Evolutionary conservation across 2,113 vertebrate species (phyloP), one percentile per base, ranked within the genome.

Genomic region (Chaenocephalus aceratus): DNA sequence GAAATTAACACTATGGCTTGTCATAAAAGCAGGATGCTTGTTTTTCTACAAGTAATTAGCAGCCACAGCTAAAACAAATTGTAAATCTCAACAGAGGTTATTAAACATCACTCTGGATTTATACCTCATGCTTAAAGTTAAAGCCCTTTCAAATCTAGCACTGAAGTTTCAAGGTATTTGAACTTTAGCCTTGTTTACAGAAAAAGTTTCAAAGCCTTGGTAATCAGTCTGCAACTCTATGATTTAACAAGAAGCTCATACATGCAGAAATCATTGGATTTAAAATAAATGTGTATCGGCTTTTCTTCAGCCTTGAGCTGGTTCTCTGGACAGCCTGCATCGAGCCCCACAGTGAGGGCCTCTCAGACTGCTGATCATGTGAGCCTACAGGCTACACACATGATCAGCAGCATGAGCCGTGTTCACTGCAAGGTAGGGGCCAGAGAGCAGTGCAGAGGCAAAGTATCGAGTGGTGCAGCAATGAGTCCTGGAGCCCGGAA

Each of bases 11-110:
- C 6, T 7, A 41, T 5, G 36, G 36, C 36, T 41, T 41, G 36
- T 41, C 36, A 77, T 80, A 65, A 71, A 80, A 63, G 36, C 23
- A 13, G n/a, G 30, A 68, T 41, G 52, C 58, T 68, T 75, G 23
- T 12, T 68, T 62, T 62, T 73, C 18, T 48, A 14, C 65, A 14
- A 54, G 70, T 53, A 84, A 78, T 61, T 41, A 72, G 58, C n/a
- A 30, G 23, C 72, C 5, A 21, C 14, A 18, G 45, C 21, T 67
- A 18, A 45, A 59, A 45, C 46, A 18, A 49, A n/a, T 26, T 21
- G 34, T 46, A 49, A 45, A 4, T 26, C n/a, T 10, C 4, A 23
- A 8, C 26, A 4, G 13, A 13, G 41, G 44, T 52, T 14, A 46
- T 52, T 36, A 57, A 63, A 13, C 30, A 57, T 26, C 30, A 6